These are phyloP conservation scores for Tyrannus savana DNA, from an alignment of 2,113 vertebrate genomes.

Conservation along the genomic window DNA sequence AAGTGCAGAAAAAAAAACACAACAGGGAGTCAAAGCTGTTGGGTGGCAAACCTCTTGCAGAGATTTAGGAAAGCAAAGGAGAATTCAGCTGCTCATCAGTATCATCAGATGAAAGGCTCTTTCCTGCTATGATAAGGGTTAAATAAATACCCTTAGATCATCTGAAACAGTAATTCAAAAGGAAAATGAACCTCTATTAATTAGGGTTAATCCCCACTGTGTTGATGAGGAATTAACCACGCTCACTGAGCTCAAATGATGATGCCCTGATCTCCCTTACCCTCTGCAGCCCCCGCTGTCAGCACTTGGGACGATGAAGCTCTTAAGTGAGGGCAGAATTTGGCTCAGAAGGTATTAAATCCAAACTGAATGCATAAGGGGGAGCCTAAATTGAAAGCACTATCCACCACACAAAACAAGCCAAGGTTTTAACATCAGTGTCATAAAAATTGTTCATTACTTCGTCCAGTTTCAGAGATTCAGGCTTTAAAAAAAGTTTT, in stretches of 20 bases:
- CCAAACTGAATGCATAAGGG: not conserved
- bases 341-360: not conserved
- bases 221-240: not conserved
- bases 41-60: not conserved
- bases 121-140: not conserved
- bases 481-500: conserved; percentile 6
- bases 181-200: not conserved
- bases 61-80: not conserved
- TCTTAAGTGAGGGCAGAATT: not conserved
- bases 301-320: not conserved
- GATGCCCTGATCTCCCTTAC: not conserved
- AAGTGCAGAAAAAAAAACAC: not conserved
- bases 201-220: not conserved
- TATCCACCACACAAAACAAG: not conserved
- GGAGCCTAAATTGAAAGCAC: not conserved
- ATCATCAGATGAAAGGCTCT: not conserved
- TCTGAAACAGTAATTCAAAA: not conserved
- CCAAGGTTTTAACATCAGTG: not conserved
- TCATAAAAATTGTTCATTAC: not conserved
- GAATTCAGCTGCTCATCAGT: not conserved
- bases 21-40: not conserved
- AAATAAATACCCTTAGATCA: not conserved
- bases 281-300: not conserved
- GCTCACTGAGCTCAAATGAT: not conserved
- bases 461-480: not conserved